Evolutionary conservation across 2,113 vertebrate genomes (phyloP), one percentile per base, ranked within the genome.

Genomic region (Grallaria varia): DNA sequence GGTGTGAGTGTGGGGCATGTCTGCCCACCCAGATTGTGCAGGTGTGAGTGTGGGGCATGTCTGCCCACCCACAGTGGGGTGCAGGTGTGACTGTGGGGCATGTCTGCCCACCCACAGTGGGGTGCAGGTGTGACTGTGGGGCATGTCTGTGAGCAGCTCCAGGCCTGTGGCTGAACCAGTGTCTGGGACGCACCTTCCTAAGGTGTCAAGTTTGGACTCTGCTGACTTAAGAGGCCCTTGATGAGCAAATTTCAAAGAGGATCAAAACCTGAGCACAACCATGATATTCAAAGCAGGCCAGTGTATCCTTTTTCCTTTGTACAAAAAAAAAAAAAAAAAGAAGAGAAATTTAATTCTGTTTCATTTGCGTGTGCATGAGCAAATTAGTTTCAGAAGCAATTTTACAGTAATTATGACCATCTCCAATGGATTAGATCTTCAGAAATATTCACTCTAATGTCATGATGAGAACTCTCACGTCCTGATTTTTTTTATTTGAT

Each of bases 331-430:
- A 20, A 27, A 68, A 81, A 25, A 21, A 37, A 31, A 59, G 39
- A 88, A 53, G 7, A 67, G 56, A 52, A 95, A 84, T 89, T 30
- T 50, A 87, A 93, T 95, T 95, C 66, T 92, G 83, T 95, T 96
- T 96, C 92, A 97, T 82, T 95, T 96, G 59, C 14, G 25, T 60
- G 39, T 60, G 74, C 82, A 75, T 52, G 84, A 83, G 62, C 28
- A 95, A 96, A 97, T 94, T 88, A 84, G 49, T 92, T 97, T 96
- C 81, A 94, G 92, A 96, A 95, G 84, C 95, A 96, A 94, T 97
- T 96, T 96, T 96, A 81, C 76, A 85, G 88, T 84, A 93, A 96
- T 97, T 97, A 92, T 92, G 96, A 95, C 90, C 95, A 96, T 87
- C 91, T 93, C 94, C 82, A 97, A 93, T 90, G 94, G 78, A 96